Percentiles rank a stretch among this genome's conserved stretches.
These are phyloP conservation scores for Emys orbicularis DNA, from an alignment of 2,797 vertebrate species.

Conservation along the genomic window DNA sequence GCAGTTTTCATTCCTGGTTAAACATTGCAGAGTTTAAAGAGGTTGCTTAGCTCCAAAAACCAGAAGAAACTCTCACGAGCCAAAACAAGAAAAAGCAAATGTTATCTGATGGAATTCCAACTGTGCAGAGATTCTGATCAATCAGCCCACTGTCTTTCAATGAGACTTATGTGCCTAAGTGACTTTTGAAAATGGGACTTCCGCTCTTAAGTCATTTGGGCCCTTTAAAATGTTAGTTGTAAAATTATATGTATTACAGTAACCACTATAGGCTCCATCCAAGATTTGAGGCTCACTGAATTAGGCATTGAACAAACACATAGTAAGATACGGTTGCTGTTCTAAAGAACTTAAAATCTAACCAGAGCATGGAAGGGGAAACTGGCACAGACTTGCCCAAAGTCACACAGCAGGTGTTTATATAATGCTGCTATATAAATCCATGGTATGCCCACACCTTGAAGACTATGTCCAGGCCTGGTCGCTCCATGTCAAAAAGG, in stretches of 20 bases:
- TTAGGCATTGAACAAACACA: neutral
- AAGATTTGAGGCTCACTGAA: neutral
- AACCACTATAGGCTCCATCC: neutral
- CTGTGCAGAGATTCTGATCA: neutral
- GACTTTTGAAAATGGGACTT: neutral
- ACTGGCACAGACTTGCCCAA: neutral
- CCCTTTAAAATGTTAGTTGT: neutral
- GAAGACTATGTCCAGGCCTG: neutral
- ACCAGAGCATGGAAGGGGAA: neutral
- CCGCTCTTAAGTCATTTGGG: neutral
- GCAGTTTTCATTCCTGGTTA: neutral
- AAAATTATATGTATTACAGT: neutral
- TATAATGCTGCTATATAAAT: neutral
- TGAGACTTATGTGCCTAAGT: neutral
- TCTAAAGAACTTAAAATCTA: neutral
- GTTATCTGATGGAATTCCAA: neutral
- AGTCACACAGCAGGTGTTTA: neutral
- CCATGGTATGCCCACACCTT: neutral
- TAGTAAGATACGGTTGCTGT: neutral
- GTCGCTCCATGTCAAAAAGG: neutral
- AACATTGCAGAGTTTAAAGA: neutral
- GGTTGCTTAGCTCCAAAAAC: neutral
- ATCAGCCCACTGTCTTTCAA: neutral
- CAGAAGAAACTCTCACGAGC: neutral
- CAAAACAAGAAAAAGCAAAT: neutral